Percentiles rank a stretch among this genome's conserved stretches.
Evolutionary conservation across 2,888 invertebrate genomes (phyloP).

Genomic region (Carcina quercana): DNA sequence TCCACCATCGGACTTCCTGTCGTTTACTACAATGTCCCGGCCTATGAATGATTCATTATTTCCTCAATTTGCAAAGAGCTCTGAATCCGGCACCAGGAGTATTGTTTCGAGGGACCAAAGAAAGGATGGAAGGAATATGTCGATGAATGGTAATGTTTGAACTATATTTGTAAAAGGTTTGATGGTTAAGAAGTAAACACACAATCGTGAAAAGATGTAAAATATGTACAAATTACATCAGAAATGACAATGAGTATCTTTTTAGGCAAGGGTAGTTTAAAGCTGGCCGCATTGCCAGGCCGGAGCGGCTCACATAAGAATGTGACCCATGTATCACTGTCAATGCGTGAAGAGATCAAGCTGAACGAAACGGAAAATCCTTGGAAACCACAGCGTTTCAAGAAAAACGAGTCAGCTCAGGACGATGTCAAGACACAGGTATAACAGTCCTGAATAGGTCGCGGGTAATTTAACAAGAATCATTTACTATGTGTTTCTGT

Average conservation of each 20-base stretch:
- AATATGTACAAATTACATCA: too few relatives aligned
- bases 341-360: slow-evolving; percentile 86
- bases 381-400: slow-evolving; percentile 86
- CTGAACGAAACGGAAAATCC: slow-evolving; percentile 91
- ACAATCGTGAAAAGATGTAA: too few relatives aligned
- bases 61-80: slow-evolving; percentile 49
- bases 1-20: slow-evolving; percentile 49
- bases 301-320: slow-evolving; percentile 62
- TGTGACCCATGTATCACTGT: slow-evolving; percentile 80
- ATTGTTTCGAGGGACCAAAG: slow-evolving; percentile 48
- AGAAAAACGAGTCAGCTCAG: slow-evolving; percentile 37
- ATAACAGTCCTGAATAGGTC: too few relatives aligned
- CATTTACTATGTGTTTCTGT: too few relatives aligned
- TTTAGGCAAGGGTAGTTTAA: slow-evolving; percentile 52
- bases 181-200: too few relatives aligned
- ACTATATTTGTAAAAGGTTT: too few relatives aligned
- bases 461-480: too few relatives aligned
- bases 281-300: slow-evolving; percentile 33
- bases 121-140: slow-evolving; percentile 52
- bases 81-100: slow-evolving; percentile 47
- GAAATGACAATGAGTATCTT: too few relatives aligned
- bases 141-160: slow-evolving; percentile 44
- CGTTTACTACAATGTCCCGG: slow-evolving; percentile 46
- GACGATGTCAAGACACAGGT: slow-evolving; percentile 65
- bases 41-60: slow-evolving; percentile 56